Conservation (phyloP, 2,797 vertebrate species). For the Tokudaia tokunoshimensis region DNA sequence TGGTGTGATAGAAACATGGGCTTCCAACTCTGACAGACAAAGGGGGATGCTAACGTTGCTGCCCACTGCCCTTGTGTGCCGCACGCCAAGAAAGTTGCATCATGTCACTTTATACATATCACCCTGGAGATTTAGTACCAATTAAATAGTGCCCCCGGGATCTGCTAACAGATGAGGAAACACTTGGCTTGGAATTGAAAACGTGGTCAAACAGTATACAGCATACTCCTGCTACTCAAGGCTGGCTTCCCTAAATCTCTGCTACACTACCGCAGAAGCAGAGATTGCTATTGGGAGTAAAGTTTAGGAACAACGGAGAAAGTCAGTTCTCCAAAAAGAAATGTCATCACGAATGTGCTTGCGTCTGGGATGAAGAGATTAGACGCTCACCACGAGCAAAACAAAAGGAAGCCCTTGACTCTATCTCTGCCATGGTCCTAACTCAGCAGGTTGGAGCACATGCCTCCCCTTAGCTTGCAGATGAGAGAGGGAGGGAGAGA, state of each 20-base stretch:
- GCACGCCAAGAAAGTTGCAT: not conserved
- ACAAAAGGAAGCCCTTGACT: not conserved
- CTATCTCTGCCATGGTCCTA: not conserved
- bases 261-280: not conserved
- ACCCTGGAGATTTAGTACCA: not conserved
- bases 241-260: not conserved
- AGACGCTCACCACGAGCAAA: not conserved
- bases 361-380: not conserved
- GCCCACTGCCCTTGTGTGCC: not conserved
- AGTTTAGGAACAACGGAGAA: not conserved
- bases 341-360: not conserved
- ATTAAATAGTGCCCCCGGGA: not conserved
- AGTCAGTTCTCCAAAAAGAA: not conserved
- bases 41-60: fast-evolving
- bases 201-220: not conserved
- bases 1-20: not conserved
- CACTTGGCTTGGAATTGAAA: not conserved
- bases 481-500: not conserved
- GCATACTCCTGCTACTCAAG: not conserved
- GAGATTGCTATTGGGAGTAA: not conserved
- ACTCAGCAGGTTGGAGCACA: fast-evolving
- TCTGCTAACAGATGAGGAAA: not conserved
- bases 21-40: not conserved
- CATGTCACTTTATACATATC: not conserved
- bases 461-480: fast-evolving